A percentile compares a stretch with the other conserved stretches of the same genome.
Conservation (phyloP, 2,113 vertebrate species). For the Halichoerus grypus region DNA sequence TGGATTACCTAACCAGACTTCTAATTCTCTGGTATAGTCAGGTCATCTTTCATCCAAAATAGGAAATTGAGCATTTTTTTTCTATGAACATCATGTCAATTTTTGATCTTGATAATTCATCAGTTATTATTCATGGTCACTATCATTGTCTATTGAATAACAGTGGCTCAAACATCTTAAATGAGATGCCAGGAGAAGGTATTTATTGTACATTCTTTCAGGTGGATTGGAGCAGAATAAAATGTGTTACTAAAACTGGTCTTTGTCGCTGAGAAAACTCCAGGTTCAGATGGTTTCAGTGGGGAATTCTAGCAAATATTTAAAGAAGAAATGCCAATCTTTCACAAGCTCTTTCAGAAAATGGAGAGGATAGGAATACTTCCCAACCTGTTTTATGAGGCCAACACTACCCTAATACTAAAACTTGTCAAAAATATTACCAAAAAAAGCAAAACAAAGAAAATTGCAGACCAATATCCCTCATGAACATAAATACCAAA, state of each 20-base stretch:
- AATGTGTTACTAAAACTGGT: background rate
- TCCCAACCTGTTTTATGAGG: background rate
- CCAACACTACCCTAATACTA: background rate
- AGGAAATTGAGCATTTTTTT: slow-evolving; percentile 27
- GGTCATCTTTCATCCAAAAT: slow-evolving; percentile 5
- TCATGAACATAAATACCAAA: background rate
- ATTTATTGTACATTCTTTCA: background rate
- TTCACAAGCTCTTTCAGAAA: slow-evolving; percentile 18
- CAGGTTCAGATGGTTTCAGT: background rate
- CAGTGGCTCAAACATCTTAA: slow-evolving; percentile 12
- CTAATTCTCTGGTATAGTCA: background rate
- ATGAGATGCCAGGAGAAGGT: background rate
- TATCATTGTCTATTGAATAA: background rate
- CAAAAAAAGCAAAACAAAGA: background rate
- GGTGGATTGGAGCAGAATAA: background rate
- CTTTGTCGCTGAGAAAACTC: background rate
- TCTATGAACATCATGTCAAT: background rate
- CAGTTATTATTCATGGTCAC: background rate
- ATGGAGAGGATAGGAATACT: background rate
- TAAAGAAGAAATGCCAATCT: background rate
- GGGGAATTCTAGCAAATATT: slow-evolving; percentile 35
- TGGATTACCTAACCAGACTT: background rate
- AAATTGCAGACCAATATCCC: background rate
- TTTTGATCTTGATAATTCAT: background rate
- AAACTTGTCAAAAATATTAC: slow-evolving; percentile 29